A percentile compares a stretch with the other conserved stretches of the same genome.
These are phyloP conservation scores for Caenorhabditis japonica DNA, from an alignment of 2,888 invertebrate genomes.

Conservation along the genomic window DNA sequence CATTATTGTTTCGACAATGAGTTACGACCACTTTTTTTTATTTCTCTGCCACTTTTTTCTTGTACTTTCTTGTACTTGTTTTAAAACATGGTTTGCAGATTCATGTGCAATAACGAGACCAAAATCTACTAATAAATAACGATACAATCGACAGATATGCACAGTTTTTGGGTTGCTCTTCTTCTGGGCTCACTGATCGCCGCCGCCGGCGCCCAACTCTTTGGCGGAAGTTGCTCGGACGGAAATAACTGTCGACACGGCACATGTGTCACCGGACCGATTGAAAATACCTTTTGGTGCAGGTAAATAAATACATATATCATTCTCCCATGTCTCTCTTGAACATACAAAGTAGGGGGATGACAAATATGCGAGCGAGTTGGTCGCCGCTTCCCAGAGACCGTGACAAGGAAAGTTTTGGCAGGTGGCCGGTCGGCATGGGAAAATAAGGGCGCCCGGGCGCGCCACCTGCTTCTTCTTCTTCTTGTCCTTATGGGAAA, in stretches of 20 bases:
- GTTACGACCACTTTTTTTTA: background rate
- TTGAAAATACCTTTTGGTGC: slow-evolving; percentile 6
- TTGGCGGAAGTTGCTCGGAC: slow-evolving; percentile 13
- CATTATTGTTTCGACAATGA: slow-evolving; percentile 16
- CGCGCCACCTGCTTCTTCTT: no score
- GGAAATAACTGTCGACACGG: slow-evolving; percentile 1
- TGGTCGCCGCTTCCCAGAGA: slow-evolving; percentile 11
- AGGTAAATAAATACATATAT: slow-evolving; percentile 17
- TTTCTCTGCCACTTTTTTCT: background rate
- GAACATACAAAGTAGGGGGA: background rate
- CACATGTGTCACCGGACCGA: slow-evolving; percentile 4
- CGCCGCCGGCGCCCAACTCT: slow-evolving; percentile 1
- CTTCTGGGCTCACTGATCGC: background rate
- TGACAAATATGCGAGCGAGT: slow-evolving; percentile 4
- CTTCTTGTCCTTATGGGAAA: no score
- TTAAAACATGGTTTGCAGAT: slow-evolving; percentile 10
- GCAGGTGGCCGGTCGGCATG: slow-evolving; percentile 19
- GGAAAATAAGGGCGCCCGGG: slow-evolving; percentile 13
- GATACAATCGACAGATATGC: background rate
- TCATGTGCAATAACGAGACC: slow-evolving; percentile 26
- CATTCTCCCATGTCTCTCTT: slow-evolving; percentile 16
- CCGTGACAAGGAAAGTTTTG: slow-evolving; percentile 25
- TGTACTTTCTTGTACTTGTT: background rate
- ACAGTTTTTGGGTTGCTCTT: background rate
- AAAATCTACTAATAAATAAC: slow-evolving; percentile 10